These are phyloP conservation scores for Umimayanthus kanabou DNA, from an alignment of 92 coral and sea anemone genomes.

Conservation along the genomic window DNA sequence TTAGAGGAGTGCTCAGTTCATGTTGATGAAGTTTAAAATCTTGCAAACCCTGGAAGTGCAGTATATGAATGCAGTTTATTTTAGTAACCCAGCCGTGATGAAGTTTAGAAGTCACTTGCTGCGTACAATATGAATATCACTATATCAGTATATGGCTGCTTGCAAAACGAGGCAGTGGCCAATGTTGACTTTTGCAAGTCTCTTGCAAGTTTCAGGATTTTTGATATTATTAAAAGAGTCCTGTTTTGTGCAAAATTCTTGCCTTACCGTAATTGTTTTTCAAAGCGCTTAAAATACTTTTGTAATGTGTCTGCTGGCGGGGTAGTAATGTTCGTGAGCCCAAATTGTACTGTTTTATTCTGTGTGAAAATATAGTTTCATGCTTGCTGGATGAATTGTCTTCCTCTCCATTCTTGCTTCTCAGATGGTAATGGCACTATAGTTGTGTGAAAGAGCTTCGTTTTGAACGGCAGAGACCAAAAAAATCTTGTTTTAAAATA, in stretches of 20 bases:
- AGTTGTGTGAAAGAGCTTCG: not conserved
- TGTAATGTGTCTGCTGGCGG: not conserved
- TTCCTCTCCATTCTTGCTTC: not conserved
- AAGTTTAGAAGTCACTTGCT: constrained; percentile 1
- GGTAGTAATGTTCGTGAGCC: not conserved
- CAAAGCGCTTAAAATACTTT: not conserved
- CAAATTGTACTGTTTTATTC: not conserved
- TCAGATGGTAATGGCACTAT: not conserved
- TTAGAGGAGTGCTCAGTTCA: not conserved
- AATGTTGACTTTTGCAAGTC: not conserved
- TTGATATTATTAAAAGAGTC: not conserved
- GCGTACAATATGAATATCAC: not conserved
- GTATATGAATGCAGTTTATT: not conserved
- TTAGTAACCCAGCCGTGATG: not conserved
- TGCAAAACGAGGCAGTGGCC: not conserved
- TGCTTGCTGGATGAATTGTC: not conserved
- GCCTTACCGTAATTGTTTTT: not conserved
- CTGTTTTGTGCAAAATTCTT: not conserved
- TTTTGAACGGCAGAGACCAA: not conserved
- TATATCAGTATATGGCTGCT: too few relatives aligned
- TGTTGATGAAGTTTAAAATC: not conserved
- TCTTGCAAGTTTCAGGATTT: not conserved
- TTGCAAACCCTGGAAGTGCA: not conserved
- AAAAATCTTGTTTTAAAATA: not conserved
- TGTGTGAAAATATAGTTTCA: not conserved